Conservation (phyloP, 2,797 vertebrate species). For the Chaunax sp. region DNA sequence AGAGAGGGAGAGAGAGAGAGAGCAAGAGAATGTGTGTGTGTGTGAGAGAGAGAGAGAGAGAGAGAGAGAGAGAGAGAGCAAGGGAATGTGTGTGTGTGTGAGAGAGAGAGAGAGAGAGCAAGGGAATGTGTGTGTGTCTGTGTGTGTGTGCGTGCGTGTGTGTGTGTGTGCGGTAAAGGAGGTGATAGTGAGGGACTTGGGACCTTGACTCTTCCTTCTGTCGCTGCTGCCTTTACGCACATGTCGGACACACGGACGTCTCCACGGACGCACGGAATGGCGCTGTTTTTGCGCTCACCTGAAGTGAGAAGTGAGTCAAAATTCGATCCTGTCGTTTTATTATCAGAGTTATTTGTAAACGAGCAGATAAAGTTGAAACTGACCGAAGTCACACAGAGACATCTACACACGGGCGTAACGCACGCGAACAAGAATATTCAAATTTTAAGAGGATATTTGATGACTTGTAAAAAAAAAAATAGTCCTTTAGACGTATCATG, state of each 20-base stretch:
- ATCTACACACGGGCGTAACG: neutral
- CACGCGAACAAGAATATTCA: neutral
- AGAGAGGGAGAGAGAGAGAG: neutral
- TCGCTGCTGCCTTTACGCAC: slow-evolving; percentile 43
- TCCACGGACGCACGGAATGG: slow-evolving; percentile 43
- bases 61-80: neutral
- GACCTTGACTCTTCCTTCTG: slow-evolving; percentile 18
- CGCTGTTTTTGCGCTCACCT: neutral
- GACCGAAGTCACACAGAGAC: neutral
- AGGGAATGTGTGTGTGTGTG: neutral
- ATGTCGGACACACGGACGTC: slow-evolving; percentile 13
- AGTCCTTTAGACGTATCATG: neutral
- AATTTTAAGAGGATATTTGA: neutral
- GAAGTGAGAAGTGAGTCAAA: neutral
- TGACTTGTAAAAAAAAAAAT: neutral
- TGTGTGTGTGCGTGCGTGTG: slow-evolving; percentile 17
- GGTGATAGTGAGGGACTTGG: neutral
- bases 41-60: neutral
- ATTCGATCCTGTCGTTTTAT: neutral
- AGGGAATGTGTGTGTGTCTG: neutral
- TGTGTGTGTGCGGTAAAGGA: neutral
- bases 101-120: neutral
- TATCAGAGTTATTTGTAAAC: neutral
- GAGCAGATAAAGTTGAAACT: neutral
- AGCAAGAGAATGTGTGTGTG: too few relatives aligned